Evolutionary conservation across 2,888 invertebrate species (phyloP).

Genomic region (Metellina segmentata): DNA sequence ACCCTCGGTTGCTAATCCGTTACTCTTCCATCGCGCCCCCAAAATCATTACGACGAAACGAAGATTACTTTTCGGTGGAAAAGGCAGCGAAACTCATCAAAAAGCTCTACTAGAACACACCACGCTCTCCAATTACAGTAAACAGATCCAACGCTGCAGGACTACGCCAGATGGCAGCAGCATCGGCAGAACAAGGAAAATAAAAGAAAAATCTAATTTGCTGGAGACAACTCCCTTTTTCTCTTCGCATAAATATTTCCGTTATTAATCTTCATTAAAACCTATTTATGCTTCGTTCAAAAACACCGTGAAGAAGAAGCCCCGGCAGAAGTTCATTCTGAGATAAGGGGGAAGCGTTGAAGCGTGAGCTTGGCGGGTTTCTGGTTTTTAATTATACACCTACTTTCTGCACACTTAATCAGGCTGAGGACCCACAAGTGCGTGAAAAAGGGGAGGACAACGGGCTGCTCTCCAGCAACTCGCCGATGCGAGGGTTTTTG

Average conservation of each 20-base stretch:
- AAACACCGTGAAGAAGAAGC: not conserved
- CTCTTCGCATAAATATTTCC: not conserved
- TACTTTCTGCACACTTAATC: conserved; percentile 4
- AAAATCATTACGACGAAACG: too few relatives aligned
- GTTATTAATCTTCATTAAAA: conserved; percentile 62
- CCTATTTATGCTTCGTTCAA: conserved; percentile 45
- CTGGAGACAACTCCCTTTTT: not conserved
- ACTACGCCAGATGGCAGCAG: not conserved
- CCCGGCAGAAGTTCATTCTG: not conserved
- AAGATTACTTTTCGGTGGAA: too few relatives aligned
- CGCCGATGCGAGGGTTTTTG: not conserved
- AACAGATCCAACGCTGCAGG: not conserved
- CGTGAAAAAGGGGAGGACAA: not conserved
- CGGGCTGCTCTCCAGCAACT: too few relatives aligned
- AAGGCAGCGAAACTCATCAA: too few relatives aligned
- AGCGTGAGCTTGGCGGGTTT: not conserved
- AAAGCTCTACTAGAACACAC: too few relatives aligned
- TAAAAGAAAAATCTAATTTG: conserved; percentile 24
- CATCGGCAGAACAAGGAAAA: not conserved
- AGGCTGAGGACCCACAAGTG: not conserved
- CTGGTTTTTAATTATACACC: conserved; percentile 49
- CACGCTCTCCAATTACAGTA: too few relatives aligned
- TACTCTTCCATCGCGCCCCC: too few relatives aligned
- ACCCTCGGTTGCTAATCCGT: too few relatives aligned
- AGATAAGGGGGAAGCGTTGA: conserved; percentile 28